Base-by-base conservation (phyloP, 2,797 vertebrate genomes). In the Diplodus puntazzo region DNA sequence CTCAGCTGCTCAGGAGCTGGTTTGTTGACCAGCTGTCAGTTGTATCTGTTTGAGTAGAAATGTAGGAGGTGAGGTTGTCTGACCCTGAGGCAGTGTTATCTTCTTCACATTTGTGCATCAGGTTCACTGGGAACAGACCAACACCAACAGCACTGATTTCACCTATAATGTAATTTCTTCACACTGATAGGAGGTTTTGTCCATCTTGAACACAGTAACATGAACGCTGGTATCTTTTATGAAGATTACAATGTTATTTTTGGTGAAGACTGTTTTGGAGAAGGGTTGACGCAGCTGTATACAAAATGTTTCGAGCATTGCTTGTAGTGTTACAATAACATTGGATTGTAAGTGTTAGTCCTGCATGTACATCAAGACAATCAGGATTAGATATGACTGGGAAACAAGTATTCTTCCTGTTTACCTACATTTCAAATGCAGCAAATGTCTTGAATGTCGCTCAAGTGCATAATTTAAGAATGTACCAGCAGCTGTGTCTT, bases 91-190 rank as follows among this genome's bases (percentile, higher is more conserved):
- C 50, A 34, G 14, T 67, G 39, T 13, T 18, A 14, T 55, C 13
- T 43, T 14, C 7, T 76, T 3, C 25, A 21, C 12, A 42, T 20
- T 69, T 14, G 3, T 4, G 1, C 17, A 39, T 43, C 53, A 53
- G 54, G 11, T 54, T 69, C 25, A 63, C 13, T 77, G 69, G 61
- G 48, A 77, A 54, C 42, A 13, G 53, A 73, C 27, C 27, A 46
- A 69, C 43, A 39, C 61, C 9, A 53, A 53, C 65, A 71, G 27
- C 21, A 75, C 23, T 30, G 11, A 12, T 5, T 30, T 16, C 27
- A n/a, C 20, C 1, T n/a, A 3, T 53, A 3, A 39, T 14, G 4
- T 25, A 0, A 45, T 17, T 18, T n/a, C 2, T 34, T 34, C 11
- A 23, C 9, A 27, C 7, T 48, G 11, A 50, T 21, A 34, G 16